Evolutionary conservation across 2,888 invertebrate species (phyloP), one percentile per base, ranked within the genome.

Genomic region (Lasioglossum malachurum): DNA sequence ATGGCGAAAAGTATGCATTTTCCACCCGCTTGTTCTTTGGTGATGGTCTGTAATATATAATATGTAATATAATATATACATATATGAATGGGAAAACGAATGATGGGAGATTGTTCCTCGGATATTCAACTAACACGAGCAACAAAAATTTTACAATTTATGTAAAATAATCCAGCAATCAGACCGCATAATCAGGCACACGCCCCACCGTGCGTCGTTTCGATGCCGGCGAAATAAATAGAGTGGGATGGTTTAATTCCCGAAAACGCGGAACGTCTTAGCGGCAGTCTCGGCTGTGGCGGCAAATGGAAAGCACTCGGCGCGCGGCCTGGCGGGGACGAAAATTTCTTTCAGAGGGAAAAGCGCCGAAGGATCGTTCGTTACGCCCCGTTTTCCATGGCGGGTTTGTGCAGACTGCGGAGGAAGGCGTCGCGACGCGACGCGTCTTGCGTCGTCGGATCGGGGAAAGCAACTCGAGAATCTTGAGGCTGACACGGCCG

Each of bases 371-470:
- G 71, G 60, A 77, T 60, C 79, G 74, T 84, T 84, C 84, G 82
- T 89, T 89, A 83, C 79, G 79, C 67, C 64, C 78, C 84, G 90
- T 73, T 84, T 84, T 84, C 80, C 80, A 75, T 79, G 79, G 80
- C 73, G 67, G 14, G 69, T 57, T 57, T 4, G 12, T n/a, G 12
- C 4, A n/a, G n/a, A 12, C 57, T 57, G 57, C 77, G n/a, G 72
- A 46, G 79, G 77, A 72, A 82, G 41, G 44, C 64, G 41, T 57
- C 35, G 64, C 27, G 74, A 84, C 35, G 64, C 27, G 74, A 84
- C 87, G 64, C 57, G 60, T 27, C 60, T 57, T 57, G n/a, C 60
- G 60, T 64, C 23, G 46, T 64, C n/a, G 46, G 67, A 67, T 69
- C 23, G 69, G 53, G 72, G 76, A 78, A 84, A 75, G 79, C 78